A percentile compares a stretch with the other conserved stretches of the same genome.
Evolutionary conservation across 2,113 vertebrate genomes (phyloP).

Genomic region (Corythornis vintsioides): DNA sequence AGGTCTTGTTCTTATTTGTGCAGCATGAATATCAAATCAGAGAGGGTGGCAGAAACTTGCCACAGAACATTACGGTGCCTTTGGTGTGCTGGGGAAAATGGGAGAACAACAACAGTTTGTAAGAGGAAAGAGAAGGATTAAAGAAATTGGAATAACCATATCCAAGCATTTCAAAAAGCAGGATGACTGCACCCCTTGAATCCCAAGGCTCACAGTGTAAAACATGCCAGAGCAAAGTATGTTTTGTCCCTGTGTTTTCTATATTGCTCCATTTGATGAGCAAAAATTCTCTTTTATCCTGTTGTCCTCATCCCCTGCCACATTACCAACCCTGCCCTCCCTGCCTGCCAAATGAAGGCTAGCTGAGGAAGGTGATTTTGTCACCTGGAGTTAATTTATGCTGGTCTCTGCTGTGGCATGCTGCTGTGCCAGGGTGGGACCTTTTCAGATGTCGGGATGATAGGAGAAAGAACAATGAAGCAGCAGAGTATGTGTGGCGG

Average conservation of each 20-base stretch:
- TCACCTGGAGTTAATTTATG: conserved; percentile 59
- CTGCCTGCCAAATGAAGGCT: neutral
- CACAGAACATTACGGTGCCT: conserved; percentile 46
- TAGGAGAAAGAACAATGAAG: conserved; percentile 45
- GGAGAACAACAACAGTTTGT: conserved; percentile 9
- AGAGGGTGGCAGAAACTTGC: conserved; percentile 31
- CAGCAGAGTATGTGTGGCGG: conserved; percentile 58
- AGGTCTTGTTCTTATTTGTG: conserved; percentile 57
- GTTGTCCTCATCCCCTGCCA: neutral
- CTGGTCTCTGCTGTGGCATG: neutral
- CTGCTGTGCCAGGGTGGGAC: conserved; percentile 27
- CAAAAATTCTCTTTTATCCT: neutral
- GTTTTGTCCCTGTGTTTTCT: neutral
- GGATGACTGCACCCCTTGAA: conserved; percentile 31
- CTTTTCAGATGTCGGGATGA: conserved; percentile 47
- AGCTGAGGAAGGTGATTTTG: conserved; percentile 35
- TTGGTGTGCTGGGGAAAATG: conserved; percentile 16
- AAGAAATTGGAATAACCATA: neutral
- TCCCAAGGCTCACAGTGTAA: neutral
- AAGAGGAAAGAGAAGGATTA: conserved; percentile 29
- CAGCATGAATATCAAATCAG: conserved; percentile 31
- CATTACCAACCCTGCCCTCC: neutral
- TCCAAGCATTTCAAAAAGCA: conserved; percentile 35
- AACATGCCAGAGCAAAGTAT: neutral
- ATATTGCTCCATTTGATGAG: neutral